Conservation (phyloP, 2,888 invertebrate species). For the Corbicula japonica region DNA sequence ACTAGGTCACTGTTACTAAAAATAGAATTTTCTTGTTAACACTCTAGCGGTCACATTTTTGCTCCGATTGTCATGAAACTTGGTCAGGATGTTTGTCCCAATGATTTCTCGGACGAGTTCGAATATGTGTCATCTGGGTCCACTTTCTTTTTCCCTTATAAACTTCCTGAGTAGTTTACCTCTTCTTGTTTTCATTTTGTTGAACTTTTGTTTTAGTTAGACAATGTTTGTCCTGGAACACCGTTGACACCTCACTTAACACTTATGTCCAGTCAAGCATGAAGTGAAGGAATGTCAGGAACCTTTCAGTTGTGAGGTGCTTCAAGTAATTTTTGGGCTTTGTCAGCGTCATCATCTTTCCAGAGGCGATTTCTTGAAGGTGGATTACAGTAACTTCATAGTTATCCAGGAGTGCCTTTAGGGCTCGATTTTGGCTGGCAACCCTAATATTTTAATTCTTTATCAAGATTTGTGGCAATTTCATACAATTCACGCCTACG, state of each 20-base stretch:
- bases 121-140: too few species aligned
- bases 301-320: conserved; percentile 30
- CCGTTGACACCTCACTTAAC: conserved; percentile 8
- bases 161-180: conserved; percentile 30
- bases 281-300: conserved; percentile 28
- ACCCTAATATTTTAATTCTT: conserved; percentile 45
- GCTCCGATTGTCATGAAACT: too few species aligned
- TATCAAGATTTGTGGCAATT: conserved; percentile 25
- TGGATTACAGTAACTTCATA: conserved; percentile 46
- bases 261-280: conserved; percentile 30
- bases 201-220: conserved; percentile 20
- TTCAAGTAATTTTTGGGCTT: conserved; percentile 12
- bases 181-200: conserved; percentile 29
- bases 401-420: conserved; percentile 42
- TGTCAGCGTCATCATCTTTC: conserved; percentile 30
- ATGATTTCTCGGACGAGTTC: too few species aligned
- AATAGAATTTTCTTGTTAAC: too few species aligned
- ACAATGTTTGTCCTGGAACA: conserved; percentile 27
- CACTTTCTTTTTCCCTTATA: conserved; percentile 11
- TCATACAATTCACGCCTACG: conserved; percentile 44
- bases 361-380: conserved; percentile 38
- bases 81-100: too few species aligned
- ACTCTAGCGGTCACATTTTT: too few species aligned
- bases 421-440: conserved; percentile 46
- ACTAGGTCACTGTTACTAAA: too few species aligned